These are phyloP conservation scores for Apogon hyalosoma DNA, from an alignment of 2,797 vertebrate genomes.

Conservation along the genomic window DNA sequence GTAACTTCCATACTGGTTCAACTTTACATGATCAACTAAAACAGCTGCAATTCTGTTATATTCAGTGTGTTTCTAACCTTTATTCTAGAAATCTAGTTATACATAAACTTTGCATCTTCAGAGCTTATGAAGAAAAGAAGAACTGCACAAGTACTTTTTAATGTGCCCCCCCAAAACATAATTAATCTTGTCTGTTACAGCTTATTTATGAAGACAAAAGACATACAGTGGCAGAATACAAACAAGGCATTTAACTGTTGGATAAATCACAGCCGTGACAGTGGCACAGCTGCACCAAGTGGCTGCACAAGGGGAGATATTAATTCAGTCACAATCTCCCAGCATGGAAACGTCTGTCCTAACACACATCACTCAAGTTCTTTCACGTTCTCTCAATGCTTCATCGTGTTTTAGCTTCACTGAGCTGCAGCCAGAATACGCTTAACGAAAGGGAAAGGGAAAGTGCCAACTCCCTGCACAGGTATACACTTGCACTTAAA, in stretches of 20 bases:
- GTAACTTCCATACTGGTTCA: background rate
- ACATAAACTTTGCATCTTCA: background rate
- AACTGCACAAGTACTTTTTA: background rate
- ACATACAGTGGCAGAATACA: background rate
- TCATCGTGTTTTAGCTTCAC: background rate
- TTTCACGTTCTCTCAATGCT: slow-evolving; percentile 1
- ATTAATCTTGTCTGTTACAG: slow-evolving; percentile 2
- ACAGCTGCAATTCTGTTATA: too few relatives aligned
- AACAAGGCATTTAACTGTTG: background rate
- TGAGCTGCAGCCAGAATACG: background rate
- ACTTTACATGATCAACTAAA: slow-evolving; percentile 7
- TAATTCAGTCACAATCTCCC: background rate
- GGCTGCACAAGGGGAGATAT: background rate
- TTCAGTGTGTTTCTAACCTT: background rate
- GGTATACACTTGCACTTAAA: slow-evolving; percentile 14
- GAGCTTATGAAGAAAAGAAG: background rate
- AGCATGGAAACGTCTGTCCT: background rate
- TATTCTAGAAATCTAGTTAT: too few relatives aligned
- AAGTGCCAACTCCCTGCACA: slow-evolving; percentile 11
- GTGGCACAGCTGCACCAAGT: background rate
- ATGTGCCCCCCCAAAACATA: background rate
- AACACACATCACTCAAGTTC: background rate
- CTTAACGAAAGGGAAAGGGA: background rate
- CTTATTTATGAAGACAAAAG: slow-evolving; percentile 9
- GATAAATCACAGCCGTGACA: slow-evolving; percentile 3